Evolutionary conservation across 2,797 vertebrate species (phyloP).

Genomic region (Epinephelus coioides): DNA sequence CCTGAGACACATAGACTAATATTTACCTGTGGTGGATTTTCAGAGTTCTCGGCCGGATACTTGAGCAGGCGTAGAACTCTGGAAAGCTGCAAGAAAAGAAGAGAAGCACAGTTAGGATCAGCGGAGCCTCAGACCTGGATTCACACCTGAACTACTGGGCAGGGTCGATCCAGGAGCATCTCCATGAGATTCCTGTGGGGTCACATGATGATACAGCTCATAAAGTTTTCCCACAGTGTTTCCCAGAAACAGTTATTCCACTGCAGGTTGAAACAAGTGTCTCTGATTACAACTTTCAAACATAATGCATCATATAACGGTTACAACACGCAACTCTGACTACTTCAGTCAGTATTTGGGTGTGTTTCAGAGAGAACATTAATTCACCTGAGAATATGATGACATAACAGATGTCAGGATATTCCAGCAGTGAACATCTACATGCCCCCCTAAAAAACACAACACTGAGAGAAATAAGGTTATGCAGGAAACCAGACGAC

Average conservation of each 20-base stretch:
- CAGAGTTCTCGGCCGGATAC: conserved; percentile 88
- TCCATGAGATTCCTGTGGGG: background rate
- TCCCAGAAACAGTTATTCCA: background rate
- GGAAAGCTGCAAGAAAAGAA: conserved; percentile 86
- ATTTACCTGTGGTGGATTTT: conserved; percentile 86
- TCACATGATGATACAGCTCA: background rate
- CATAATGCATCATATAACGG: background rate
- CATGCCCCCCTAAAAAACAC: background rate
- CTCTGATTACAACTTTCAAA: background rate
- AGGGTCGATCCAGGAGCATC: background rate
- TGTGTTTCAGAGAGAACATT: background rate
- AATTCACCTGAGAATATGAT: too few species aligned
- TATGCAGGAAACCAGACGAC: background rate
- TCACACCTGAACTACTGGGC: background rate
- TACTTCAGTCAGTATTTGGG: background rate
- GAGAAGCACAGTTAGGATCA: background rate
- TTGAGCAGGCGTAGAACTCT: conserved; percentile 96
- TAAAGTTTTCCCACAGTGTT: background rate
- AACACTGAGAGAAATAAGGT: background rate
- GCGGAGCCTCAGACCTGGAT: background rate
- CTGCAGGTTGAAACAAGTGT: background rate
- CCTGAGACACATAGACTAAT: background rate
- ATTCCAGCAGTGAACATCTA: background rate
- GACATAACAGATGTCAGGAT: background rate
- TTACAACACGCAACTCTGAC: background rate